A percentile compares a stretch with the other conserved stretches of the same genome.
phyloP scores from a whole-genome alignment of 2,888 invertebrate species.

The Andrena camellia region DNA sequence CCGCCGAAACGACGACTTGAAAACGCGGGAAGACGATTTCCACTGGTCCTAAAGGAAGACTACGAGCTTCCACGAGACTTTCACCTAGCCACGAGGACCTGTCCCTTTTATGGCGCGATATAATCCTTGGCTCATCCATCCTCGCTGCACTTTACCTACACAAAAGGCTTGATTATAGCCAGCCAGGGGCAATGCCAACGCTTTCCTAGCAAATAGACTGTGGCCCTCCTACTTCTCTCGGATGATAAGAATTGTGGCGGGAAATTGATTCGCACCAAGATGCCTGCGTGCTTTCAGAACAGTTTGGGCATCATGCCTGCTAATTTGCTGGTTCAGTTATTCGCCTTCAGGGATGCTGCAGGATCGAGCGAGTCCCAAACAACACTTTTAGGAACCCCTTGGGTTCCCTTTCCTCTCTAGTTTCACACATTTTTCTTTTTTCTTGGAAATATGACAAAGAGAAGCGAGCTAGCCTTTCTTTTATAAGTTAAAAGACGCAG shows the following conservation, averaged over 20 bases:
- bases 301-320: constrained; percentile 14
- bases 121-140: neutral
- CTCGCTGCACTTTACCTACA: neutral
- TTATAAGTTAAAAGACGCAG: no score
- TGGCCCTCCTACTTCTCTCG: neutral
- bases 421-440: constrained; percentile 11
- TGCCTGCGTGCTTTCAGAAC: neutral
- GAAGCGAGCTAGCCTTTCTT: no score
- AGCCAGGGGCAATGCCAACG: constrained; percentile 14
- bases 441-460: no score
- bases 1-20: constrained; percentile 37
- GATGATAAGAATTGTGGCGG: constrained; percentile 3
- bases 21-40: constrained; percentile 25
- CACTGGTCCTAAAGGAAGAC: constrained; percentile 4
- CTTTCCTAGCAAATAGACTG: neutral
- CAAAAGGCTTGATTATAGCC: constrained; percentile 1
- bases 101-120: constrained; percentile 17
- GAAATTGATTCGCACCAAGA: neutral
- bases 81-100: neutral
- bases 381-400: constrained; percentile 3
- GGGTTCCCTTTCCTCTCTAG: constrained; percentile 13
- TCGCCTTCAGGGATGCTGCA: neutral
- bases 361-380: neutral
- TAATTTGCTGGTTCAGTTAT: constrained; percentile 33
- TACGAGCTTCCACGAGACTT: constrained; percentile 22